These are phyloP conservation scores for Acanthosepion lycidas DNA, from an alignment of 2,888 invertebrate species.

Conservation along the genomic window DNA sequence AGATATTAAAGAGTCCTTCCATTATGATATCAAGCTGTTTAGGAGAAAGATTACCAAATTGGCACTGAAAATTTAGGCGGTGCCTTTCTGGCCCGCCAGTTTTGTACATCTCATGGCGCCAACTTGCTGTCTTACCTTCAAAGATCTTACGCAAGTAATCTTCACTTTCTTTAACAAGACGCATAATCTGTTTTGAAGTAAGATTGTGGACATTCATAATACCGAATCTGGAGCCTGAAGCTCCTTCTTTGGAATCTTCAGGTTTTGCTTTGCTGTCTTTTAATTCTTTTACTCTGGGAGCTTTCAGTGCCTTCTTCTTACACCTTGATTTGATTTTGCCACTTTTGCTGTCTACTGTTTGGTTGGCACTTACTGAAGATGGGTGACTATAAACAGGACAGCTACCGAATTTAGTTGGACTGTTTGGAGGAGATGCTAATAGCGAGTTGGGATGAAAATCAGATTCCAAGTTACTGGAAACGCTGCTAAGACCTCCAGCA, in stretches of 20 bases:
- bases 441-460: not conserved
- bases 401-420: not conserved
- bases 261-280: not conserved
- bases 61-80: not conserved
- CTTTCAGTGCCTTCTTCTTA: not conserved
- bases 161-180: not conserved
- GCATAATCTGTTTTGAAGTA: not conserved
- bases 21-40: constrained; percentile 39
- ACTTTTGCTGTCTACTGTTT: not conserved
- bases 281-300: not conserved
- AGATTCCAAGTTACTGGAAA: not conserved
- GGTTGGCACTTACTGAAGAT: not conserved
- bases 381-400: not conserved
- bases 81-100: not conserved
- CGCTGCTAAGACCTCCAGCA: not conserved
- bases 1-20: constrained; percentile 44
- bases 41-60: not conserved
- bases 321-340: not conserved
- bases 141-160: constrained; percentile 42
- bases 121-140: constrained; percentile 25
- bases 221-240: not conserved
- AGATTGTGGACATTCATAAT: not conserved
- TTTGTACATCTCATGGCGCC: constrained; percentile 41
- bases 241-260: not conserved
- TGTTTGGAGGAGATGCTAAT: not conserved